Base-by-base conservation (phyloP, 1,140 invertebrate species). In the Schlechtendalia chinensis region DNA sequence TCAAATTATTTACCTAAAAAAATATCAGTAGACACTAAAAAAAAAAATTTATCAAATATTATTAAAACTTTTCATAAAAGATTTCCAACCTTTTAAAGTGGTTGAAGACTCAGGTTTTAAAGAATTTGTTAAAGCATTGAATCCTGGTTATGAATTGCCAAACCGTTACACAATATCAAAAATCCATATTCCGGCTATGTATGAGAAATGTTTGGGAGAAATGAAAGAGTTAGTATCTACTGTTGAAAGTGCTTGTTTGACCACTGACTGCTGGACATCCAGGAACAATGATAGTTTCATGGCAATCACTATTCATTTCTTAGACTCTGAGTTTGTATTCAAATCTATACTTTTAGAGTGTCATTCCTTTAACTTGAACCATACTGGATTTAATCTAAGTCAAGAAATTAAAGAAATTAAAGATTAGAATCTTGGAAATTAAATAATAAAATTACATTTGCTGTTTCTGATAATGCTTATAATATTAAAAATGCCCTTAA, bases 41-140 rank as follows among this genome's bases (percentile, higher is more conserved):
- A 69, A 80, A 39, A 82, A 82, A 74, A 74, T 83, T 39, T 50
- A 82, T 14, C 2, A 81, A 4, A 53, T 22, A 11, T 77, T 83
- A 24, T 39, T 63, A 19, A 61, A 82, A 82, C 61, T 84, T 56
- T 82, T 84, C 14, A 82, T 82, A 32, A 59, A 82, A 50, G 82
- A 84, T 72, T 83, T 83, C 67, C 81, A 83, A 72, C 82, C 82
- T 27, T 84, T 65, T 80, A 82, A 77, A 16, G 65, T 84, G 59
- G 81, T 84, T 22, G 82, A 84, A 79, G 81, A 82, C 59, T 45
- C n/a, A 27, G 82, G 82, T 19, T 84, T 84, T 67, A 79, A 67
- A 71, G 24, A 81, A 56, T 80, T 84, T 67, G 67, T 83, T 16
- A 22, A 82, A 50, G 39, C 24, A 45, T 32, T 83, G 17, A 82